Percentiles rank a stretch among this genome's conserved stretches.
Conservation (phyloP, 2,113 vertebrate species). For the Clarias magur region DNA sequence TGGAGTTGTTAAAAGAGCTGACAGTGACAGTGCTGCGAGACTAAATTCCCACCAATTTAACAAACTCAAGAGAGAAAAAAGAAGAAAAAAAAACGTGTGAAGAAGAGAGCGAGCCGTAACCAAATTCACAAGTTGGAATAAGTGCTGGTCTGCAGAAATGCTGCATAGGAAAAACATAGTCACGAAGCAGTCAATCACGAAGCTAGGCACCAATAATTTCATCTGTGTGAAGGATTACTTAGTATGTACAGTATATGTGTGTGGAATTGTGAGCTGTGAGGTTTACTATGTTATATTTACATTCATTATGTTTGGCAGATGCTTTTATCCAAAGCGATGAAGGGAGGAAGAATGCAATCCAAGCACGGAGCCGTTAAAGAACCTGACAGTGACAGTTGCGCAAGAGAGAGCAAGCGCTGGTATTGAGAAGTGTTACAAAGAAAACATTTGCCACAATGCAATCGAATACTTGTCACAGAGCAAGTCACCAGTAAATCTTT, state of each 20-base stretch:
- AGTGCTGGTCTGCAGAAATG: not conserved
- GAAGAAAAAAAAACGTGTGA: not conserved
- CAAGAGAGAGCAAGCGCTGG: not conserved
- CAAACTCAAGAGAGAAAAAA: not conserved
- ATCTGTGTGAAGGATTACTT: not conserved
- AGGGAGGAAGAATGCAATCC: not conserved
- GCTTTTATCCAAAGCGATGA: not conserved
- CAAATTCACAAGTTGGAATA: not conserved
- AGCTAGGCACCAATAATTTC: not conserved
- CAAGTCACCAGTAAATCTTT: not conserved
- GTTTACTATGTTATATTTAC: not conserved
- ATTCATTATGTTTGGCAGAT: not conserved
- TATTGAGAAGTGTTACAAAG: not conserved
- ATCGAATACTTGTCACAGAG: not conserved
- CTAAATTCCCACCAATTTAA: not conserved
- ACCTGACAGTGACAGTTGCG: not conserved
- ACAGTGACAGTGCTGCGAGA: not conserved
- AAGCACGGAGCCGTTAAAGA: not conserved
- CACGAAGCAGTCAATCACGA: not conserved
- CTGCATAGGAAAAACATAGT: too few species aligned
- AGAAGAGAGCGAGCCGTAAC: not conserved
- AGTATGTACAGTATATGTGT: not conserved
- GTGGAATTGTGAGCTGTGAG: not conserved
- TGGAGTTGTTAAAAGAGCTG: slow-evolving; percentile 5
- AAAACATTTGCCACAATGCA: not conserved